These are phyloP conservation scores for Lepus timidus DNA, from an alignment of 2,113 vertebrate species.

Conservation along the genomic window DNA sequence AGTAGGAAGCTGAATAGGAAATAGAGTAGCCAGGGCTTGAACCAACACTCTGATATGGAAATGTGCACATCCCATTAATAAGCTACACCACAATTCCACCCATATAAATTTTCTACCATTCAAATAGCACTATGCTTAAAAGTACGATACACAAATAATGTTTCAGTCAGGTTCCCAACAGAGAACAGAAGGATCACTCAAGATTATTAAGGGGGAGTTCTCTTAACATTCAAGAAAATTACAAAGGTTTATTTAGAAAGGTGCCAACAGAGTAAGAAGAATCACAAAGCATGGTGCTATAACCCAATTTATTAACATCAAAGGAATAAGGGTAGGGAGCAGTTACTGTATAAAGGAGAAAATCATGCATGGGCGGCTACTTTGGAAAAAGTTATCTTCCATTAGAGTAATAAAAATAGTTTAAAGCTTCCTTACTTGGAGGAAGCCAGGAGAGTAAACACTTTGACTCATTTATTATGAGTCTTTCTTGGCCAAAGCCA, in stretches of 20 bases:
- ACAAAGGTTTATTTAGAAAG: slow-evolving; percentile 60
- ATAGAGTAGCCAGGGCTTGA: too few relatives aligned
- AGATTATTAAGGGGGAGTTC: slow-evolving; percentile 54
- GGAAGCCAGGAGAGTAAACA: background rate
- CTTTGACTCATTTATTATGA: background rate
- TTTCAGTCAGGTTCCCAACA: slow-evolving; percentile 54
- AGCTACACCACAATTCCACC: too few relatives aligned
- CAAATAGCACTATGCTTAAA: slow-evolving; percentile 41
- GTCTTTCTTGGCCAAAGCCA: background rate
- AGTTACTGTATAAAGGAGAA: slow-evolving; percentile 27
- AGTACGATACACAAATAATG: slow-evolving; percentile 14
- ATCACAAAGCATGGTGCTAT: background rate
- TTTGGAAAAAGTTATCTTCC: background rate
- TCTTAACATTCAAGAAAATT: slow-evolving; percentile 12
- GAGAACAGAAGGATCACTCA: slow-evolving; percentile 60
- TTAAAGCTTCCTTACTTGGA: background rate
- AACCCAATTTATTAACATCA: slow-evolving; percentile 28
- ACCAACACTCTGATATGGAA: too few relatives aligned
- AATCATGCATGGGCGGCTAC: background rate
- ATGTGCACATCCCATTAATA: too few relatives aligned
- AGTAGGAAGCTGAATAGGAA: too few relatives aligned
- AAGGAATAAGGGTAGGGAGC: background rate
- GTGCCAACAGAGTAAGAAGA: background rate
- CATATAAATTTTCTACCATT: slow-evolving; percentile 26
- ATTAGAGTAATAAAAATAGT: slow-evolving; percentile 8